These are phyloP conservation scores for Pseudocheirus occidentalis DNA, from an alignment of 2,797 vertebrate genomes.

Conservation along the genomic window DNA sequence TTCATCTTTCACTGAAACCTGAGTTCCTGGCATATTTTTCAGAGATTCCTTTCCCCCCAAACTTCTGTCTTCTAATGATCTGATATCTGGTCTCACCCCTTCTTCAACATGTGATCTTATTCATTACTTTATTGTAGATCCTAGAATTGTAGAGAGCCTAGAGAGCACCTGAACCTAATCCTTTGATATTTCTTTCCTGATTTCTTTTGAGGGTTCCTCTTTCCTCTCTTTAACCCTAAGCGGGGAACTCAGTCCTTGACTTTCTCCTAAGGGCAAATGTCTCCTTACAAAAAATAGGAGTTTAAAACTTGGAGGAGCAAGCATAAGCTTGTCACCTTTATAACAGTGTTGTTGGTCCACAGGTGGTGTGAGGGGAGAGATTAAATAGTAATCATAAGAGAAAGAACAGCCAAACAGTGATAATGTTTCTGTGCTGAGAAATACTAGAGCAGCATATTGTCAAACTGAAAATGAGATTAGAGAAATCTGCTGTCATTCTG, in stretches of 20 bases:
- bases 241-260: not conserved
- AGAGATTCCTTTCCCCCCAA: not conserved
- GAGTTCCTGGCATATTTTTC: not conserved
- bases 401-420: not conserved
- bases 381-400: not conserved
- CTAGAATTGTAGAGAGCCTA: not conserved
- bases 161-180: not conserved
- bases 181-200: not conserved
- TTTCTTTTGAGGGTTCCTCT: not conserved
- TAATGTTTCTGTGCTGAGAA: not conserved
- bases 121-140: not conserved
- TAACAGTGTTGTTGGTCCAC: not conserved
- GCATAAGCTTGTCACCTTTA: not conserved
- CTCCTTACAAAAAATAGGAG: not conserved
- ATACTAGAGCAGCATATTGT: not conserved
- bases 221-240: not conserved
- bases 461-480: not conserved
- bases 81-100: not conserved
- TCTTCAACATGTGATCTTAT: not conserved
- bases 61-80: slow-evolving; percentile 30
- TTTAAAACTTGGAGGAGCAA: not conserved
- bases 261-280: not conserved
- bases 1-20: slow-evolving; percentile 19
- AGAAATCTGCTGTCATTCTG: not conserved
- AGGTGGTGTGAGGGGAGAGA: not conserved